These are phyloP conservation scores for Leucophenga varia DNA, from an alignment of 1,140 invertebrate genomes.

Conservation along the genomic window DNA sequence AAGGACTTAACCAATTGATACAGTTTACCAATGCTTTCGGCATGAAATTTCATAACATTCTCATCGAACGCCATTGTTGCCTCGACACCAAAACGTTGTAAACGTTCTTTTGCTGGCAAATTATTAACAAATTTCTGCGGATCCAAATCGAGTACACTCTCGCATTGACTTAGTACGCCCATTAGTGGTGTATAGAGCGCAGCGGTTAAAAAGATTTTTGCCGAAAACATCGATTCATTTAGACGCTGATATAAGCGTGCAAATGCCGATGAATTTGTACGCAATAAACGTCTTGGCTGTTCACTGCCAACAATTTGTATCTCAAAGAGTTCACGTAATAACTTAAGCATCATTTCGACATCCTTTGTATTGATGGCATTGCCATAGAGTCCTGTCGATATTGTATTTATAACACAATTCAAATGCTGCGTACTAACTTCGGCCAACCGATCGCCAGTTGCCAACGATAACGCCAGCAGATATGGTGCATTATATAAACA, in stretches of 20 bases:
- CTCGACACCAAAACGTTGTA: slow-evolving; percentile 74
- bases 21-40: slow-evolving; percentile 78
- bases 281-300: slow-evolving; percentile 80
- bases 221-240: slow-evolving; percentile 86
- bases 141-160: slow-evolving; percentile 90
- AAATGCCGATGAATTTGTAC: slow-evolving; percentile 86
- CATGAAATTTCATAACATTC: slow-evolving; percentile 75
- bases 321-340: slow-evolving; percentile 80
- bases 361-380: slow-evolving; percentile 81
- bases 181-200: slow-evolving; percentile 90
- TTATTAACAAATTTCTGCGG: slow-evolving; percentile 79
- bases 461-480: slow-evolving; percentile 76
- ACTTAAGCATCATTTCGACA: slow-evolving; percentile 73
- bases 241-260: slow-evolving; percentile 86
- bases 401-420: slow-evolving; percentile 67
- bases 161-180: slow-evolving; percentile 89
- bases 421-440: slow-evolving; percentile 63
- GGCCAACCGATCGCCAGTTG: slow-evolving; percentile 71
- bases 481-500: slow-evolving; percentile 77
- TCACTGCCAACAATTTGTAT: slow-evolving; percentile 78
- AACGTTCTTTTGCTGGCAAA: slow-evolving; percentile 37
- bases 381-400: slow-evolving; percentile 82
- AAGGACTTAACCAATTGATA: slow-evolving; percentile 78
- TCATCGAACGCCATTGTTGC: slow-evolving; percentile 69
- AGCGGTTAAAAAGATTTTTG: slow-evolving; percentile 89